Conservation (phyloP, 2,888 invertebrate species). For the Metacarcinus magister region DNA sequence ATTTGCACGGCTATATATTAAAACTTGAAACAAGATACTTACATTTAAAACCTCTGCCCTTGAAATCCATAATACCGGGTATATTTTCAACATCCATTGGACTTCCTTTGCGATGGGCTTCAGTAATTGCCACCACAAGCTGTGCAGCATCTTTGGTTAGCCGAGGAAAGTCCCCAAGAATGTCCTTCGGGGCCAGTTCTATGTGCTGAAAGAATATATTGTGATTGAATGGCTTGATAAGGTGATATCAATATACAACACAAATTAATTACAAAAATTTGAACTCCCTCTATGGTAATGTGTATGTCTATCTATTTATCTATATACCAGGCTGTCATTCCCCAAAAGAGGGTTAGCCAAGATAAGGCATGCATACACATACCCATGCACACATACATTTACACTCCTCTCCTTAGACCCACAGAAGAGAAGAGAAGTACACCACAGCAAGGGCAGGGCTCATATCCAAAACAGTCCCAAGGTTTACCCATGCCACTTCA, state of each 20-base stretch:
- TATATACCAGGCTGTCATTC: neutral
- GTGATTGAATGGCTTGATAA: neutral
- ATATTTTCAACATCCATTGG: slow-evolving; percentile 79
- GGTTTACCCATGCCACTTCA: no score
- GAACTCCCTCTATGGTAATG: neutral
- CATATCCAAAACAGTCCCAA: no score
- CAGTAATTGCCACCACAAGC: slow-evolving; percentile 78
- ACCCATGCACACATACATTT: neutral
- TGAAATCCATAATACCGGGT: slow-evolving; percentile 76
- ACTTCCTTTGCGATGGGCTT: slow-evolving; percentile 74
- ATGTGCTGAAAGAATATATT: slow-evolving; percentile 87
- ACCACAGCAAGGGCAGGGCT: no score
- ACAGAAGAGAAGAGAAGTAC: no score
- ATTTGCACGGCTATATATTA: neutral
- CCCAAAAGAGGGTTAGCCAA: neutral
- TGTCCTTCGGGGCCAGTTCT: slow-evolving; percentile 95
- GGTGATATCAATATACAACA: neutral
- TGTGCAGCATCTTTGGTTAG: slow-evolving; percentile 86
- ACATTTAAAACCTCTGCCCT: slow-evolving; percentile 81
- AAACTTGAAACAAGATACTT: slow-evolving; percentile 55
- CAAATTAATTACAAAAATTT: neutral
- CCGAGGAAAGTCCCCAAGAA: slow-evolving; percentile 94
- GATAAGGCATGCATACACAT: neutral
- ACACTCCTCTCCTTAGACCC: no score
- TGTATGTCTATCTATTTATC: neutral